Evolutionary conservation across 1,140 invertebrate species (phyloP).

Genomic region (Drosophila nannoptera): DNA sequence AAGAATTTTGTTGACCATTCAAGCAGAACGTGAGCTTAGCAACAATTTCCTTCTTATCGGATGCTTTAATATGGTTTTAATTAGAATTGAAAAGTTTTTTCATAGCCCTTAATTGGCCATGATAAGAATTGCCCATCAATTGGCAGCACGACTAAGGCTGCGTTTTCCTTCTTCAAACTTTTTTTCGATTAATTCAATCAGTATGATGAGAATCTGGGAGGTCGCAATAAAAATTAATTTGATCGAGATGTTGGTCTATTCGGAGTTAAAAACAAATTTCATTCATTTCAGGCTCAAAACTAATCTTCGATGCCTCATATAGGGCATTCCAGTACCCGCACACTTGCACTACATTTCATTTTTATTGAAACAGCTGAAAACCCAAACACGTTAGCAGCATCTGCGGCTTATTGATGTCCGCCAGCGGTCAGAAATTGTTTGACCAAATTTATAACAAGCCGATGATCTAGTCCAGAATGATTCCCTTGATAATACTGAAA

Average conservation of each 20-base stretch:
- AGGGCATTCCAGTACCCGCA: not conserved
- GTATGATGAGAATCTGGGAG: no score
- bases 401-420: slow-evolving; percentile 56
- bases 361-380: slow-evolving; percentile 24
- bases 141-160: slow-evolving; percentile 46
- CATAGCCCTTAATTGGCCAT: slow-evolving; percentile 38
- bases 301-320: no score
- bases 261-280: not conserved
- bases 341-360: not conserved
- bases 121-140: slow-evolving; percentile 54
- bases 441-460: not conserved
- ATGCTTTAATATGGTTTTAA: slow-evolving; percentile 68
- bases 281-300: no score
- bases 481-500: not conserved
- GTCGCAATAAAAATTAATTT: no score
- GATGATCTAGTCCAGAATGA: not conserved
- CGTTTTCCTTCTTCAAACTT: not conserved
- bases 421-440: slow-evolving; percentile 22
- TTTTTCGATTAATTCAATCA: not conserved
- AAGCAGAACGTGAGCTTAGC: slow-evolving; percentile 54
- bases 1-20: slow-evolving; percentile 33
- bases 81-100: slow-evolving; percentile 51
- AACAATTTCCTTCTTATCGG: slow-evolving; percentile 47
- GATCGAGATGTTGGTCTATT: not conserved
- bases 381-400: slow-evolving; percentile 45